Evolutionary conservation across 1,140 invertebrate genomes (phyloP), one percentile per base, ranked within the genome.

Genomic region (Trachymyrmex cornetzi): DNA sequence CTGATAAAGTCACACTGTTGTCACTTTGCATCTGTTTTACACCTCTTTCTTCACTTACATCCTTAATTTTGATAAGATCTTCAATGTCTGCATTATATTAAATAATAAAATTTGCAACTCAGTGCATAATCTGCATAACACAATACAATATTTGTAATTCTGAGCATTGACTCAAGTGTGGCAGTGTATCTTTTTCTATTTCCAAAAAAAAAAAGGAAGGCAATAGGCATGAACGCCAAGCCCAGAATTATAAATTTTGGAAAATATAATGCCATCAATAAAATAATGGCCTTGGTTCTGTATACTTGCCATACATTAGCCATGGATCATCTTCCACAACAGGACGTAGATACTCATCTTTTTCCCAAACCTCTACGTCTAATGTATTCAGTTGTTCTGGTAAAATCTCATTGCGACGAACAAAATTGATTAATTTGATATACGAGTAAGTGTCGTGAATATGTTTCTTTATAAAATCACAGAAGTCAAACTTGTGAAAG

Each of bases 381-480:
- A 95, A 91, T 16, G 94, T 94, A 57, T 96, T 96, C 16, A 98
- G 93, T 30, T 96, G 95, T 59, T 97, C 93, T 53, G 96, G 95
- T n/a, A 90, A 94, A 24, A 96, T 93, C 90, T 97, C 96, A 74
- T 97, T 95, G 44, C 94, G 95, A 90, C 98, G 96, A 74, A 99
- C 97, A 92, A 97, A 99, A 95, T 99, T 99, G 16, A 99, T 97
- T 88, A 99, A 95, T 94, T 98, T 98, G 24, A 99, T 98, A 89
- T 97, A 99, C 0, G 97, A 97, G 94, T 98, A 98, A 91, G 97
- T 97, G 93, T 99, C 98, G 95, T 99, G 96, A 84, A 96, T 96
- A 91, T 97, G 97, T 89, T 96, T 97, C 0, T 93, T 92, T 94
- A 97, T 97, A 55, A 98, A 95, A 27, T 95, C 93, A 19, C 95